Base-by-base conservation (phyloP, 2,888 invertebrate genomes). In the Stramonita haemastoma region DNA sequence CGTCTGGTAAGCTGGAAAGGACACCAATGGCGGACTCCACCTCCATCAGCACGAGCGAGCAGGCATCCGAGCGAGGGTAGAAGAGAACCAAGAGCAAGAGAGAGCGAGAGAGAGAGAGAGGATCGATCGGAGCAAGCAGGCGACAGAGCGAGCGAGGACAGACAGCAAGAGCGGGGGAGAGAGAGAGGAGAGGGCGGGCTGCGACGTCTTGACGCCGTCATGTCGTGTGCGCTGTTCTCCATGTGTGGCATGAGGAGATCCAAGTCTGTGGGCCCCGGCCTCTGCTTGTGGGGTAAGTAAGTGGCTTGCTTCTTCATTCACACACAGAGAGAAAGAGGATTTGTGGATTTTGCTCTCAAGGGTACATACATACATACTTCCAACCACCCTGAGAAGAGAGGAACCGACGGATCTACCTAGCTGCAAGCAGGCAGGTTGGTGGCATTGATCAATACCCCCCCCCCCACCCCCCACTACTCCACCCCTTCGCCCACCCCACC, bases 251-350 rank as follows among this genome's bases (percentile, higher is more conserved):
- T 56, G 29, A 70, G 86, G 88, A 87, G 88, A 77, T 83, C 84
- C 88, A 57, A 70, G 89, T 83, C 90, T 73, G 79, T 89, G 87
- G 86, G 56, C 29, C 22, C 32, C 60, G 86, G 87, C 86, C 92
- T 92, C 92, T 93, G 93, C 90, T 92, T 93, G 93, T 92, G 93
- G 93, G 93, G 93, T 93, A 93, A 89, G 93, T 87, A 13, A 66
- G 66, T 66, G 26, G 66, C 26, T 66, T 66, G 66, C 46, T 66
- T 22, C 66, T 66, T 66, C 66, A 4, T 66, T 66, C 6, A 66
- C 1, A 66, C 66, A 2, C 13, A 2, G 77, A n/a, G 29, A 77
- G 29, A n/a, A 15, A 70, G 70, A 70, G 70, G 17, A 22, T 19
- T 15, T 19, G 66, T 26, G 70, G n/a, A n/a, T 46, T 8, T 46